Evolutionary conservation across 1,140 invertebrate species (phyloP).

Genomic region (Episyrphus balteatus): DNA sequence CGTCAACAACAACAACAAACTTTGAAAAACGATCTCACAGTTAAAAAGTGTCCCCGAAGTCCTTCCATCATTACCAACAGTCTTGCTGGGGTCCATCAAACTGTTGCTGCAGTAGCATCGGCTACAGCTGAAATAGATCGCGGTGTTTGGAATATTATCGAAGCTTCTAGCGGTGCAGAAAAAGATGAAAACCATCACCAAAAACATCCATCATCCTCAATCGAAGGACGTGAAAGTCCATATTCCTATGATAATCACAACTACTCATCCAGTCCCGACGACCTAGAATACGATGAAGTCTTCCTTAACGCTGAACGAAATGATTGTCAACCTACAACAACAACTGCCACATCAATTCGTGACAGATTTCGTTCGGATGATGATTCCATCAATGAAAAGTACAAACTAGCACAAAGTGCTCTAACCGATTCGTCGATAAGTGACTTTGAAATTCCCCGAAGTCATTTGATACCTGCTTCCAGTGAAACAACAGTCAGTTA

Average conservation of each 20-base stretch:
- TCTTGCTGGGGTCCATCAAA: slow-evolving; percentile 33
- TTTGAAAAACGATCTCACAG: slow-evolving; percentile 21
- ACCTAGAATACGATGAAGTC: slow-evolving; percentile 30
- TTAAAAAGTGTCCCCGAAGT: slow-evolving; percentile 20
- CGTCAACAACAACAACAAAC: slow-evolving; percentile 29
- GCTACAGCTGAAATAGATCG: slow-evolving; percentile 32
- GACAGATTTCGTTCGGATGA: slow-evolving; percentile 30
- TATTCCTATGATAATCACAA: slow-evolving; percentile 31
- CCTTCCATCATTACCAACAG: slow-evolving; percentile 20
- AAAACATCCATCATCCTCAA: background rate
- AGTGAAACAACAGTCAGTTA: slow-evolving; percentile 10
- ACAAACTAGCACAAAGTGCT: no score
- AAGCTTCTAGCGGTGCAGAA: slow-evolving; percentile 33
- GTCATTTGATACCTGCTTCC: slow-evolving; percentile 10
- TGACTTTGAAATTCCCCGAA: slow-evolving; percentile 22
- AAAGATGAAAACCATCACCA: slow-evolving; percentile 11
- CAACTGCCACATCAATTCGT: slow-evolving; percentile 22
- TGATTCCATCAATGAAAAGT: slow-evolving; percentile 8
- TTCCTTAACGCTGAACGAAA: slow-evolving; percentile 15
- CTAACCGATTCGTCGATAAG: slow-evolving; percentile 13
- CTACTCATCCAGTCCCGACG: slow-evolving; percentile 17
- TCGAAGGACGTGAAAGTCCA: slow-evolving; percentile 11
- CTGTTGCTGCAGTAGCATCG: slow-evolving; percentile 32
- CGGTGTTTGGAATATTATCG: slow-evolving; percentile 38
- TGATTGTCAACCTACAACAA: slow-evolving; percentile 17